Evolutionary conservation across 1,140 invertebrate genomes (phyloP).

Genomic region (Aricia agestis): DNA sequence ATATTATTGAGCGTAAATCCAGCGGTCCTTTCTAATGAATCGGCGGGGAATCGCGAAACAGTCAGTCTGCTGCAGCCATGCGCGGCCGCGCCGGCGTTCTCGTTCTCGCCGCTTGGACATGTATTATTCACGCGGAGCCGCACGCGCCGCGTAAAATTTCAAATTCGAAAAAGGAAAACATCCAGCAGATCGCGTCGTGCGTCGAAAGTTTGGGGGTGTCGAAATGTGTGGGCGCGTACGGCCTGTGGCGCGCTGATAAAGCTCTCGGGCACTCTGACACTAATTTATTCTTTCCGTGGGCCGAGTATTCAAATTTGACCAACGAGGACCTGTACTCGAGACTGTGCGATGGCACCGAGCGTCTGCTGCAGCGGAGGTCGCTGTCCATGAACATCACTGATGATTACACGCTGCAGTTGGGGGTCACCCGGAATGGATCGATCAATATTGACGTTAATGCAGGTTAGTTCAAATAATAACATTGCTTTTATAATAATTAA

Average conservation of each 20-base stretch:
- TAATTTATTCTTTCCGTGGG: constrained; percentile 52
- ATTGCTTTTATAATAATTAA: background rate
- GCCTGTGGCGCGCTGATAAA: constrained; percentile 55
- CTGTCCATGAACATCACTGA: constrained; percentile 47
- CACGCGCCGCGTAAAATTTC: constrained; percentile 30
- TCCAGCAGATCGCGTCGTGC: constrained; percentile 45
- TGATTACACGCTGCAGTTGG: constrained; percentile 48
- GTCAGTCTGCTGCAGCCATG: constrained; percentile 50
- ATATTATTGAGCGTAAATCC: background rate
- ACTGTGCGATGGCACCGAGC: constrained; percentile 51
- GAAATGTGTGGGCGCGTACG: constrained; percentile 67
- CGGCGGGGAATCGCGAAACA: constrained; percentile 11
- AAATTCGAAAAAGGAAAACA: constrained; percentile 32
- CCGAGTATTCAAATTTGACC: constrained; percentile 45
- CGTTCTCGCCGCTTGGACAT: constrained; percentile 46
- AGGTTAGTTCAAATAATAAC: background rate
- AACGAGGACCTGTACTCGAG: constrained; percentile 52
- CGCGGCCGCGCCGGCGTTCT: constrained; percentile 55
- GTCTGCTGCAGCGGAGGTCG: constrained; percentile 46
- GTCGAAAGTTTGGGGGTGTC: constrained; percentile 43
- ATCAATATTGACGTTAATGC: constrained; percentile 51
- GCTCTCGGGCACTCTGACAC: constrained; percentile 36
- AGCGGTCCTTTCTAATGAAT: constrained; percentile 22
- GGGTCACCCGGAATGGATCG: constrained; percentile 49
- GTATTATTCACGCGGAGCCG: constrained; percentile 38